Conservation (phyloP, 2,113 vertebrate species). For the Diphyllodes magnificus region DNA sequence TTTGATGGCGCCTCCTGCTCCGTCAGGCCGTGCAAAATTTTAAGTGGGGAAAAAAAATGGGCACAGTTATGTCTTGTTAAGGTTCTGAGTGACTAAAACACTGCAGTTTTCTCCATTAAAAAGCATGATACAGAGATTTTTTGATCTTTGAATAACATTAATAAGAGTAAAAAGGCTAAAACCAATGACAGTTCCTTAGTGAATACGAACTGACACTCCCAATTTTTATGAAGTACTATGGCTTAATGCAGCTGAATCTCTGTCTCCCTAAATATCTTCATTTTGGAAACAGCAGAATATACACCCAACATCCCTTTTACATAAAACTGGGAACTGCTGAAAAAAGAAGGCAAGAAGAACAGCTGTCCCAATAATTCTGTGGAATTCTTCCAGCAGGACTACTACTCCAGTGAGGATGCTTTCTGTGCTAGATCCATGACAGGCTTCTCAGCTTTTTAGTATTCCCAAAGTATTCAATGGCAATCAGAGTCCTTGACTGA, state of each 20-base stretch:
- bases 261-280: not conserved
- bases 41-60: constrained; percentile 58
- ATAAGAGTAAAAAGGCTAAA: constrained; percentile 3
- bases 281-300: not conserved
- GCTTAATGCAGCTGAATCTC: not conserved
- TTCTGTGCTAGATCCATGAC: not conserved
- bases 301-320: not conserved
- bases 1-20: constrained; percentile 70
- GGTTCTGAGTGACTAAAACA: not conserved
- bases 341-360: not conserved
- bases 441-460: not conserved
- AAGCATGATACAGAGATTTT: not conserved
- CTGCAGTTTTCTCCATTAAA: not conserved
- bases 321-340: not conserved
- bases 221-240: not conserved
- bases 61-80: constrained; percentile 46
- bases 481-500: not conserved
- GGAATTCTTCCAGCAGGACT: not conserved
- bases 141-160: not conserved
- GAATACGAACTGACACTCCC: not conserved
- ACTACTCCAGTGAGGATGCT: not conserved
- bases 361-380: not conserved
- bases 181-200: not conserved
- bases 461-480: not conserved
- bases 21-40: constrained; percentile 53